phyloP scores from a whole-genome alignment of 1,140 invertebrate species.

The Macrotrachela quadricornifera region DNA sequence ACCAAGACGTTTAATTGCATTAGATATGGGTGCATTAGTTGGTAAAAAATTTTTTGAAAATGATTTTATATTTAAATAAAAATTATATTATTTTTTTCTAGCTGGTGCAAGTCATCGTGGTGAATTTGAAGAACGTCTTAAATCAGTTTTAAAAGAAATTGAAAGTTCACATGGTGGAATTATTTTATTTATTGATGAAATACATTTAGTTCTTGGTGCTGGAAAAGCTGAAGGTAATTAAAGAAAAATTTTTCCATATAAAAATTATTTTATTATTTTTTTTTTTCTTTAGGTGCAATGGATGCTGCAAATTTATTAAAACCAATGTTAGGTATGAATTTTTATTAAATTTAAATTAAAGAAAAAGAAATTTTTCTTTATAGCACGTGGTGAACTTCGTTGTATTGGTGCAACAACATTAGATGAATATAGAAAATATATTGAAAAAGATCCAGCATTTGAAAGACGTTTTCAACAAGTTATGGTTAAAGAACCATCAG shows the following conservation, averaged over 20 bases:
- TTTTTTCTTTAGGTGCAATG: slow-evolving; percentile 11
- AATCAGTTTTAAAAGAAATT: slow-evolving; percentile 20
- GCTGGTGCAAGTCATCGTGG: slow-evolving; percentile 20
- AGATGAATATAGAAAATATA: slow-evolving; percentile 16
- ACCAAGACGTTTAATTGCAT: slow-evolving; percentile 9
- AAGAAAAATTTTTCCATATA: no score
- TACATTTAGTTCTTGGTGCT: slow-evolving; percentile 19
- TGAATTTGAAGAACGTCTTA: slow-evolving; percentile 23
- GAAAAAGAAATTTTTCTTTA: no score
- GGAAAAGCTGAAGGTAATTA: slow-evolving; percentile 11
- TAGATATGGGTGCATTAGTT: slow-evolving; percentile 18
- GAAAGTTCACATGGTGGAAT: slow-evolving; percentile 11
- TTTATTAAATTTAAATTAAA: no score
- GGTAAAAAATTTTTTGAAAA: no score
- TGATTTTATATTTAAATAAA: no score
- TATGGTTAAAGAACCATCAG: slow-evolving; percentile 1
- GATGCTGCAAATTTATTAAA: slow-evolving; percentile 18
- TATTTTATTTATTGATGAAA: slow-evolving; percentile 27
- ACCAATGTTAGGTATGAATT: slow-evolving; percentile 10
- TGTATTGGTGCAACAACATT: slow-evolving; percentile 17
- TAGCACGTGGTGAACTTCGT: slow-evolving; percentile 15
- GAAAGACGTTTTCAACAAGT: slow-evolving; percentile 17
- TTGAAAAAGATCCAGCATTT: slow-evolving; percentile 19
- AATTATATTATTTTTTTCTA: no score
- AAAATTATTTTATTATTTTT: no score